These are phyloP conservation scores for Dusona sp. DNA, from an alignment of 2,888 invertebrate species.

Conservation along the genomic window DNA sequence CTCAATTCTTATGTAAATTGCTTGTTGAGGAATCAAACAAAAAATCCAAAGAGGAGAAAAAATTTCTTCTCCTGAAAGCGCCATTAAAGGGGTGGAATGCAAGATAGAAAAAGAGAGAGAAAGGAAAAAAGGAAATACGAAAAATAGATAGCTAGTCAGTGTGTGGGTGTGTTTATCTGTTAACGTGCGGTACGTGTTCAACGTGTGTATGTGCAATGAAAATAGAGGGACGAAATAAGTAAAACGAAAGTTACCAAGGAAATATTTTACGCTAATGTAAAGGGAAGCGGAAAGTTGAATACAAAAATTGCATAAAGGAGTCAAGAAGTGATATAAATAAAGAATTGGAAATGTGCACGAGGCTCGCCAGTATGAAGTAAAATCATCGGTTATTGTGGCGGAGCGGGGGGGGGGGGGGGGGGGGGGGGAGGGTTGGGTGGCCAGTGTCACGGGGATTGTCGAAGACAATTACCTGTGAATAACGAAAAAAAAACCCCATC, in stretches of 20 bases:
- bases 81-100: slow-evolving; percentile 27
- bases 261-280: background rate
- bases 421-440: background rate
- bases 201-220: slow-evolving; percentile 17
- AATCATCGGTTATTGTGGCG: background rate
- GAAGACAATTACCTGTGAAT: slow-evolving; percentile 4
- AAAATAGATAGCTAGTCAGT: background rate
- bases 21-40: slow-evolving; percentile 1
- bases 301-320: background rate
- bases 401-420: background rate
- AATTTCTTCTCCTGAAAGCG: slow-evolving; percentile 9
- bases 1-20: slow-evolving; percentile 67
- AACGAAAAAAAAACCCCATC: background rate
- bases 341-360: background rate
- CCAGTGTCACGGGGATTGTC: background rate
- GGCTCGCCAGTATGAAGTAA: slow-evolving; percentile 3
- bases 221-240: background rate
- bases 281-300: background rate
- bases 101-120: background rate
- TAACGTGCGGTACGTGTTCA: background rate
- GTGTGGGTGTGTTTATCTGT: background rate
- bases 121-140: background rate
- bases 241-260: background rate
- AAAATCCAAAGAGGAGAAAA: background rate
- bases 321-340: background rate